Conservation (phyloP, 64 coral and sea anemone species). For the Montipora sp. region DNA sequence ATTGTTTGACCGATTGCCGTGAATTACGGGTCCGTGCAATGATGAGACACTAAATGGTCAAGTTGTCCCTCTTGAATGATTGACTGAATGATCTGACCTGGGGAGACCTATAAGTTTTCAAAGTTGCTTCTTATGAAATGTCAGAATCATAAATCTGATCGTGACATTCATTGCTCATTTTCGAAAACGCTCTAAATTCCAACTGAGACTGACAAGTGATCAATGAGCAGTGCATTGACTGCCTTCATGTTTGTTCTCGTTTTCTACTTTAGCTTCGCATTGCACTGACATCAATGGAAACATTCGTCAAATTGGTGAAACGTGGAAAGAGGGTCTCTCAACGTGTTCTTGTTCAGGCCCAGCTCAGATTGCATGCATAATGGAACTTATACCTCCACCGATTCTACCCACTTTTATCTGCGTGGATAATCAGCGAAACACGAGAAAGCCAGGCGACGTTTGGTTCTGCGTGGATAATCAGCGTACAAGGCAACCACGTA, state of each 20-base stretch:
- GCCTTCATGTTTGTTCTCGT: neutral
- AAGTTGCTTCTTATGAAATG: too few species aligned
- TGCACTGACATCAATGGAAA: neutral
- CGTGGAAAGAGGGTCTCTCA: neutral
- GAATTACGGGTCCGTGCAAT: too few species aligned
- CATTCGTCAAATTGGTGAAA: neutral
- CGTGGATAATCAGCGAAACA: neutral
- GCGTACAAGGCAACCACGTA: neutral
- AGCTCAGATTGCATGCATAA: neutral
- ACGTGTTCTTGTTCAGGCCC: neutral
- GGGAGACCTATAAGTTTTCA: too few species aligned
- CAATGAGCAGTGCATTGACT: neutral
- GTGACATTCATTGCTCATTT: too few species aligned
- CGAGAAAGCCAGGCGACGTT: neutral
- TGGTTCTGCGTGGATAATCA: neutral
- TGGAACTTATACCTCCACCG: neutral
- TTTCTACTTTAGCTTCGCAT: neutral
- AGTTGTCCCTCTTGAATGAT: too few species aligned
- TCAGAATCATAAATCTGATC: too few species aligned
- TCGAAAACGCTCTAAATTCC: too few species aligned
- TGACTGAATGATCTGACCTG: too few species aligned
- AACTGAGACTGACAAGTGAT: too few species aligned
- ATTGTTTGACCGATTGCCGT: too few species aligned
- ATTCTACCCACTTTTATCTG: neutral
- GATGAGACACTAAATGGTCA: too few species aligned